Conservation (phyloP, 2,888 invertebrate genomes). For the Trachelus tabidus region DNA sequence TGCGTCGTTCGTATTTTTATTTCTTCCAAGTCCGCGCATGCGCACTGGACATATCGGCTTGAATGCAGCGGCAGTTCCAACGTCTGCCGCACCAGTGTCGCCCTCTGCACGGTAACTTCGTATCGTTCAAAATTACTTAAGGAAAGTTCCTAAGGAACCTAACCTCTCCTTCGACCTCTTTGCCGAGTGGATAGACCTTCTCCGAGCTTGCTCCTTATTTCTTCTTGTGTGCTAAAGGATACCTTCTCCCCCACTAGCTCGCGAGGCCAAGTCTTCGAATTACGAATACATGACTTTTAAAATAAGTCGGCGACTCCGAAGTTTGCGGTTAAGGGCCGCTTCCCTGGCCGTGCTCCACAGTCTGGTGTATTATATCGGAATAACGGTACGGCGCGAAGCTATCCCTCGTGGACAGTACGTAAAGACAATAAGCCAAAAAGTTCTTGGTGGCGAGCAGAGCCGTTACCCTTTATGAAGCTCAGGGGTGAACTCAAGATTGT, state of each 20-base stretch:
- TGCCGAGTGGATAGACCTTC: background rate
- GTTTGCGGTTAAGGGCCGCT: slow-evolving; percentile 24
- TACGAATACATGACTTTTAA: slow-evolving; percentile 36
- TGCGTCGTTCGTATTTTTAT: background rate
- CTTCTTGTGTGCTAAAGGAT: background rate
- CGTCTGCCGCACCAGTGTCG: background rate
- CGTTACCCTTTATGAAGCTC: slow-evolving; percentile 62
- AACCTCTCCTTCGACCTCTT: background rate
- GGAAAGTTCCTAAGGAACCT: background rate
- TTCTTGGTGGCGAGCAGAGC: slow-evolving; percentile 45
- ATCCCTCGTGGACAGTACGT: slow-evolving; percentile 60
- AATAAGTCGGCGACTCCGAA: slow-evolving; percentile 29
- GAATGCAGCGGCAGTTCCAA: background rate
- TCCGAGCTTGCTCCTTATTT: background rate
- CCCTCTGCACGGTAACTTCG: background rate
- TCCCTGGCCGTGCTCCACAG: slow-evolving; percentile 3
- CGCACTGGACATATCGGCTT: background rate
- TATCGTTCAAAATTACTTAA: background rate
- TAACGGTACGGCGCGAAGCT: slow-evolving; percentile 11
- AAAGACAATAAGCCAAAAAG: slow-evolving; percentile 64
- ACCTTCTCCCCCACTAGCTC: background rate
- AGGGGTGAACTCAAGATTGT: slow-evolving; percentile 64
- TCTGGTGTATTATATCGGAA: background rate
- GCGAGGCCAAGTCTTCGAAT: slow-evolving; percentile 27
- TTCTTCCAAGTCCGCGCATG: background rate